Evolutionary conservation across 1,140 invertebrate genomes (phyloP).

Genomic region (Drusus annulatus): DNA sequence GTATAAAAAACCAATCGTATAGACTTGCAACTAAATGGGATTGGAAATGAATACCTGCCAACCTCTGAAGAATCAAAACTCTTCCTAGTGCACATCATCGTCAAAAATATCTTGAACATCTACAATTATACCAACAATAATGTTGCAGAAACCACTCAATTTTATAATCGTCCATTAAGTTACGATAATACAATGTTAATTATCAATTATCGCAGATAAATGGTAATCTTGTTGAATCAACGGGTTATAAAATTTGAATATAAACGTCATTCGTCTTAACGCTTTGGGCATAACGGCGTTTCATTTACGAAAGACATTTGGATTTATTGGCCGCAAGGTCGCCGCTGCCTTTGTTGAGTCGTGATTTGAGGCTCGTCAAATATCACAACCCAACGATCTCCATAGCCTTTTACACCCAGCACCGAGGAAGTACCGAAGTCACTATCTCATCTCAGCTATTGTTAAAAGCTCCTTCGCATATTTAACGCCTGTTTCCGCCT

Average conservation of each 20-base stretch:
- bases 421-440: neutral
- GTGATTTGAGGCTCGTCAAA: conserved; percentile 16
- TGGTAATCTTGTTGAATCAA: too few relatives aligned
- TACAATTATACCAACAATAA: too few relatives aligned
- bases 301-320: conserved; percentile 8
- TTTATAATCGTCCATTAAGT: too few relatives aligned
- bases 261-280: neutral
- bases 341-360: neutral
- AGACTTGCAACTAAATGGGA: too few relatives aligned
- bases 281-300: neutral
- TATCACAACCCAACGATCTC: neutral
- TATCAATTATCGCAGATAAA: too few relatives aligned
- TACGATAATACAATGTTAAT: too few relatives aligned
- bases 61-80: too few relatives aligned
- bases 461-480: conserved; percentile 9
- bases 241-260: neutral
- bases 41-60: too few relatives aligned
- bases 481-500: conserved; percentile 14
- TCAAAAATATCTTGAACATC: too few relatives aligned
- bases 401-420: neutral
- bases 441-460: neutral
- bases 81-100: too few relatives aligned
- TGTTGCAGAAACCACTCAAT: too few relatives aligned
- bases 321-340: neutral
- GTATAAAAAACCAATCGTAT: too few relatives aligned